Conservation (phyloP, 2,113 vertebrate species). For the Stigmatopora argus region DNA sequence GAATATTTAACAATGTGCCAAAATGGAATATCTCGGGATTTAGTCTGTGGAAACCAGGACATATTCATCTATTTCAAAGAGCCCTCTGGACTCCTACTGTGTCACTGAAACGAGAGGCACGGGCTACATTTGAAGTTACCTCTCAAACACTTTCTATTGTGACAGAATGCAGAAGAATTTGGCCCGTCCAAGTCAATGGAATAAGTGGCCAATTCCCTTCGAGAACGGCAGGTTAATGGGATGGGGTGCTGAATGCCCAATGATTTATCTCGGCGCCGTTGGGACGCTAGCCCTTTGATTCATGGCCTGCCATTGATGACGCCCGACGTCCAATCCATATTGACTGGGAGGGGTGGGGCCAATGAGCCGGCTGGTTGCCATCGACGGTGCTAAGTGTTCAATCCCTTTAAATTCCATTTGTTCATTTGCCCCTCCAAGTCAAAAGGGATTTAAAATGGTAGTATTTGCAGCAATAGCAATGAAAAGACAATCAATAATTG, state of each 20-base stretch:
- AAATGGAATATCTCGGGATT: constrained; percentile 48
- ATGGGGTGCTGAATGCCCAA: neutral
- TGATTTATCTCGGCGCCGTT: constrained; percentile 12
- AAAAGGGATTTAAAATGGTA: too few relatives aligned
- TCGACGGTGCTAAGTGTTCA: too few relatives aligned
- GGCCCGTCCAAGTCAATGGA: constrained; percentile 23
- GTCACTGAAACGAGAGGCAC: constrained; percentile 46
- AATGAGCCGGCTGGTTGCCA: too few relatives aligned
- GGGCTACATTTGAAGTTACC: constrained; percentile 47
- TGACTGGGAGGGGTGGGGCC: too few relatives aligned
- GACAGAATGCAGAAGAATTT: constrained; percentile 29
- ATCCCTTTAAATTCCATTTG: too few relatives aligned
- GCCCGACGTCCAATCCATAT: too few relatives aligned
- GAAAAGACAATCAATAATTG: too few relatives aligned
- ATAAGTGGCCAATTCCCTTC: constrained; percentile 16
- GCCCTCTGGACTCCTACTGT: constrained; percentile 57
- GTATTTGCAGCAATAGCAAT: too few relatives aligned
- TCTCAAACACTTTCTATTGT: constrained; percentile 34
- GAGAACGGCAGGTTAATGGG: constrained; percentile 12
- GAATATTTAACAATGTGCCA: constrained; percentile 66
- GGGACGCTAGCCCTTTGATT: neutral
- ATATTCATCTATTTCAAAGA: constrained; percentile 64
- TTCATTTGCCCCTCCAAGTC: too few relatives aligned
- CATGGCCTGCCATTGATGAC: too few relatives aligned
- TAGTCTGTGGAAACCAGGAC: constrained; percentile 59